phyloP scores from a whole-genome alignment of 2,797 vertebrate genomes.

The Myoxocephalus aenaeus region DNA sequence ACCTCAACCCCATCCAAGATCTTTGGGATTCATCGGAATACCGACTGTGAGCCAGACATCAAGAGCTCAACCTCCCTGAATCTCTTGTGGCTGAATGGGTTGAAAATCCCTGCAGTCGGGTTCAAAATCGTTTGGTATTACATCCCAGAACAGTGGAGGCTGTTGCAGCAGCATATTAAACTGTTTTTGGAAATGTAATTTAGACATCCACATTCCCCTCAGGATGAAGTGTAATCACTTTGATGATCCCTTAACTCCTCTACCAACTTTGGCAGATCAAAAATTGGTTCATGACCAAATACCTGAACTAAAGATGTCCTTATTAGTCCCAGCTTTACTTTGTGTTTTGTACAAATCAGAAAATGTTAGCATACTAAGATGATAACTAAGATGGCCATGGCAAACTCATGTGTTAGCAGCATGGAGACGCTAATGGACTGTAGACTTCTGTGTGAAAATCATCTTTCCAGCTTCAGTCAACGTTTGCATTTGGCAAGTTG shows the following conservation, averaged over 20 bases:
- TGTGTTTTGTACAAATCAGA: not conserved
- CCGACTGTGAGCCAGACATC: not conserved
- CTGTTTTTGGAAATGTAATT: not conserved
- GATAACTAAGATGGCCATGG: not conserved
- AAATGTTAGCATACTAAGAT: not conserved
- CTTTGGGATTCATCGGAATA: not conserved
- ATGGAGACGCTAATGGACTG: not conserved
- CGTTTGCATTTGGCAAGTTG: conserved; percentile 29
- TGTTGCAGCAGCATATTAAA: not conserved
- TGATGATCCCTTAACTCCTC: not conserved
- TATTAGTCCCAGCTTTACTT: not conserved
- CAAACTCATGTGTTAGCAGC: not conserved
- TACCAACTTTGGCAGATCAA: not conserved
- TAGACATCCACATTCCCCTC: not conserved
- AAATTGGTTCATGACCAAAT: not conserved
- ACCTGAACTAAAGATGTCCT: not conserved
- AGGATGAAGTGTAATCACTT: not conserved
- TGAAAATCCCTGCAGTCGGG: not conserved
- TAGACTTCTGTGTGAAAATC: conserved; percentile 42
- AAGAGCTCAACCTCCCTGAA: not conserved
- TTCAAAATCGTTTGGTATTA: not conserved
- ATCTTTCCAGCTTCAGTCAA: conserved; percentile 37
- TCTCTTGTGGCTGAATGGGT: not conserved
- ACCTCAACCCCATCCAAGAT: not conserved
- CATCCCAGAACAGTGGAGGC: not conserved